Percentiles rank a stretch among this genome's conserved stretches.
Evolutionary conservation across 2,797 vertebrate genomes (phyloP).

Genomic region (Enteromius afrohamiltoni): DNA sequence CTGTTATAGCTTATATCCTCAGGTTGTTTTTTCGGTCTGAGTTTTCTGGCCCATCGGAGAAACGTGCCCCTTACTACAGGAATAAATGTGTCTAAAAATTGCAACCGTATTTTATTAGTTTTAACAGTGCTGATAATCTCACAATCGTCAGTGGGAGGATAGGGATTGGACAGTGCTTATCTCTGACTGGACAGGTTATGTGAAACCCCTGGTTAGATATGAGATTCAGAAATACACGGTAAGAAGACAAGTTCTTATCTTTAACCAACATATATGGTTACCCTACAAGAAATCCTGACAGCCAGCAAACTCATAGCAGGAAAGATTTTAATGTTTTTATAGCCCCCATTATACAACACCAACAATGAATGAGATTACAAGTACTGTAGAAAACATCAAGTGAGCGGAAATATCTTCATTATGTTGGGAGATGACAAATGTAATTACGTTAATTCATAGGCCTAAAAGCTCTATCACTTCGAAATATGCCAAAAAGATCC

Average conservation of each 20-base stretch:
- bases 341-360: not conserved
- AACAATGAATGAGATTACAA: not conserved
- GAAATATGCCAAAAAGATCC: constrained; percentile 22
- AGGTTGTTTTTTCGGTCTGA: constrained; percentile 3
- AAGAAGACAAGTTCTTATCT: constrained; percentile 42
- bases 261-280: constrained; percentile 34
- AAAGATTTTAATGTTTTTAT: constrained; percentile 18
- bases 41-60: not conserved
- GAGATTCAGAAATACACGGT: constrained; percentile 13
- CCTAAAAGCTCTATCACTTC: not conserved
- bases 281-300: constrained; percentile 8
- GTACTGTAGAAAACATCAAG: constrained; percentile 19
- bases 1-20: constrained; percentile 14
- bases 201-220: constrained; percentile 39
- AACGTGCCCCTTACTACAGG: not conserved
- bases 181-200: constrained; percentile 40
- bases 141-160: not conserved
- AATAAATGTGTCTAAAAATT: constrained; percentile 15
- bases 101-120: constrained; percentile 15
- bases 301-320: constrained; percentile 17
- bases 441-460: not conserved
- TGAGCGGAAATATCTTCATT: constrained; percentile 11
- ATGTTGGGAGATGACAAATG: not conserved
- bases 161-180: constrained; percentile 26
- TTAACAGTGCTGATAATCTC: constrained; percentile 24